A percentile compares a stretch with the other conserved stretches of the same genome.
Evolutionary conservation across 2,888 invertebrate species (phyloP).

Genomic region (Lasioglossum leucozonium): DNA sequence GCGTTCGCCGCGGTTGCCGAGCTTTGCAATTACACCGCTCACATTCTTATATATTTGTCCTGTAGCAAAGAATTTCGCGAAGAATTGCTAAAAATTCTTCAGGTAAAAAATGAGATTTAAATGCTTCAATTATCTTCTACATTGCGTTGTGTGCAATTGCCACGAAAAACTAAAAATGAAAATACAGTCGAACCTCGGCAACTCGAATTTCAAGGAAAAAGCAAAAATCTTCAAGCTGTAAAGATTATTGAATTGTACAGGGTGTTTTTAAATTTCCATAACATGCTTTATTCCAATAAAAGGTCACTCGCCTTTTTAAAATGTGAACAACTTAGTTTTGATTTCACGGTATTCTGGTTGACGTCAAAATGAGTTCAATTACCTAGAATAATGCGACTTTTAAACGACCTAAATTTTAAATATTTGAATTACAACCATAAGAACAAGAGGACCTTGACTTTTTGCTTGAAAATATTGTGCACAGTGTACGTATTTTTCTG

Average conservation of each 20-base stretch:
- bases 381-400: not conserved
- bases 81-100: slow-evolving; percentile 53
- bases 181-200: not conserved
- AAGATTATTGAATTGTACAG: not conserved
- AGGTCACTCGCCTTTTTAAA: not conserved
- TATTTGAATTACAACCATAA: no score
- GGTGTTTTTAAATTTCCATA: not conserved
- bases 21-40: slow-evolving; percentile 56
- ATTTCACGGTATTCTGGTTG: not conserved
- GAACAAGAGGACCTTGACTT: not conserved
- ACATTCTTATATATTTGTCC: slow-evolving; percentile 56
- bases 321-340: not conserved
- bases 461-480: not conserved
- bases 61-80: slow-evolving; percentile 62
- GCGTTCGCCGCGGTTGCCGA: slow-evolving; percentile 49
- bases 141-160: not conserved
- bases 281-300: not conserved
- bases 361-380: not conserved
- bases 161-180: not conserved
- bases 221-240: not conserved
- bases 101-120: slow-evolving; percentile 25
- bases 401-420: no score
- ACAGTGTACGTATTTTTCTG: not conserved
- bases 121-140: not conserved
- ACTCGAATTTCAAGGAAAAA: not conserved